Conservation (phyloP, 1,140 invertebrate genomes). For the Ceratina calcarata region DNA sequence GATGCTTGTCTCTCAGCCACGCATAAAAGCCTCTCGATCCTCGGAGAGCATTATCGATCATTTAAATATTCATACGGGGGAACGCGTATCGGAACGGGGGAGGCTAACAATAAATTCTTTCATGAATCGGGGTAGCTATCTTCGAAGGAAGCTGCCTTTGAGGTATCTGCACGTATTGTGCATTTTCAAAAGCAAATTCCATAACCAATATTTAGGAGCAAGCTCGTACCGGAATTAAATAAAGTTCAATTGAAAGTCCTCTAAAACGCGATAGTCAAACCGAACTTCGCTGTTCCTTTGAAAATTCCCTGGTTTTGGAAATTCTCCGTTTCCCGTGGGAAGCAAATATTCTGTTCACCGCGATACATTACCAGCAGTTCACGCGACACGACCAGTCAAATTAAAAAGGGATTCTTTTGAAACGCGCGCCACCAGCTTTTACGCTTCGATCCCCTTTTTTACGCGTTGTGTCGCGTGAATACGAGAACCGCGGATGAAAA, state of each 20-base stretch:
- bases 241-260: too few relatives aligned
- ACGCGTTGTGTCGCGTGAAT: constrained; percentile 42
- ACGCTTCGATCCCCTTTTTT: constrained; percentile 46
- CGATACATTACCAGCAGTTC: constrained; percentile 29
- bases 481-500: constrained; percentile 25
- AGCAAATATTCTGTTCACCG: too few relatives aligned
- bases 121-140: not conserved
- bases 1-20: not conserved
- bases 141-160: not conserved
- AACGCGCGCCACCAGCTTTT: constrained; percentile 50
- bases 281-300: too few relatives aligned
- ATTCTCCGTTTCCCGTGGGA: not conserved
- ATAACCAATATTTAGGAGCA: too few relatives aligned
- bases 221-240: too few relatives aligned
- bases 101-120: not conserved
- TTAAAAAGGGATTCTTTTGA: constrained; percentile 51
- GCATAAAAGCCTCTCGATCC: constrained; percentile 1
- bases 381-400: constrained; percentile 38
- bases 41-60: constrained; percentile 1
- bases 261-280: too few relatives aligned
- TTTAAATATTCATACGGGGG: constrained; percentile 21
- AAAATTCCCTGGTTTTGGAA: not conserved
- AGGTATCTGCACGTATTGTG: not conserved
- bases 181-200: too few relatives aligned
- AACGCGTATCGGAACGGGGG: not conserved